These are phyloP conservation scores for Eurypyga helias DNA, from an alignment of 2,113 vertebrate species.

Conservation along the genomic window DNA sequence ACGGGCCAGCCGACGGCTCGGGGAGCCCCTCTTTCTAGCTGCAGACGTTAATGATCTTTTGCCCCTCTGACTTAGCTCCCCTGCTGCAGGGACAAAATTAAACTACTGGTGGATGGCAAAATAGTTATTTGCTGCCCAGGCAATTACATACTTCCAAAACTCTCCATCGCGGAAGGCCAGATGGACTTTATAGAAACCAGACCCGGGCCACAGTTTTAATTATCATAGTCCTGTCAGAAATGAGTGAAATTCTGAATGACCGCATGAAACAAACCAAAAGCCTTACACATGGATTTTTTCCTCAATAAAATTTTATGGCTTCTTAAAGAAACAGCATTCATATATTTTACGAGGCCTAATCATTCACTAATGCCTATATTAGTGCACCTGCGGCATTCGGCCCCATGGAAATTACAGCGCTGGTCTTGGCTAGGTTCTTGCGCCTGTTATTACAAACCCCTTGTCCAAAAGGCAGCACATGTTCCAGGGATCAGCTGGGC, in stretches of 20 bases:
- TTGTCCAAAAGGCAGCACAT: background rate
- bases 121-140: constrained; percentile 53
- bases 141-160: constrained; percentile 59
- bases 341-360: constrained; percentile 66
- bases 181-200: constrained; percentile 74
- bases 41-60: constrained; percentile 61
- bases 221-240: constrained; percentile 68
- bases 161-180: constrained; percentile 31
- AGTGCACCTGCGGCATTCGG: constrained; percentile 78
- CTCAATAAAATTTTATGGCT: constrained; percentile 69
- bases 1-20: background rate
- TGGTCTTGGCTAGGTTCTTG: background rate
- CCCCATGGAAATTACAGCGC: constrained; percentile 60
- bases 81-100: constrained; percentile 66
- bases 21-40: constrained; percentile 10
- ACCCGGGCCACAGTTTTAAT: constrained; percentile 65
- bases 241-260: constrained; percentile 65
- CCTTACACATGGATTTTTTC: constrained; percentile 56
- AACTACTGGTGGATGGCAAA: constrained; percentile 44
- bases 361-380: constrained; percentile 71
- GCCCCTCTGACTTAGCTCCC: constrained; percentile 59
- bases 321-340: constrained; percentile 67
- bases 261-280: constrained; percentile 58
- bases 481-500: background rate
- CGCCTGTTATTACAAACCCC: constrained; percentile 31